phyloP scores from a whole-genome alignment of 2,888 invertebrate genomes.

The Acronicta leporina region DNA sequence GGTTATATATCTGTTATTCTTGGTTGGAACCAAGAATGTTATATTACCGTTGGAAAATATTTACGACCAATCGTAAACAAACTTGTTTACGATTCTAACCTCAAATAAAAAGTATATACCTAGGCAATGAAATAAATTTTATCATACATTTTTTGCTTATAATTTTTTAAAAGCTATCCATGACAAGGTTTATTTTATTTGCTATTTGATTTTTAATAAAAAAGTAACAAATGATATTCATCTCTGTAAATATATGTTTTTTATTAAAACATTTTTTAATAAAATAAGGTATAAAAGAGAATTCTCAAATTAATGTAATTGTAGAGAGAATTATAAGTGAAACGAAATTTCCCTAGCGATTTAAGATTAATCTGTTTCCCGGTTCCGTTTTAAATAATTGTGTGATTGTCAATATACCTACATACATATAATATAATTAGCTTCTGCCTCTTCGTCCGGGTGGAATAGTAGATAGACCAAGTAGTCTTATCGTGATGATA shows the following conservation, averaged over 20 bases:
- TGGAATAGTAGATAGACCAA: too few species aligned
- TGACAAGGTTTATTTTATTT: background rate
- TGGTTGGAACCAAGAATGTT: too few species aligned
- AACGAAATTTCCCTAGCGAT: conserved; percentile 14
- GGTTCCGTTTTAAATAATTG: background rate
- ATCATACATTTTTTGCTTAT: background rate
- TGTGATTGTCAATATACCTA: too few species aligned
- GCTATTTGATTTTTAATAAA: background rate
- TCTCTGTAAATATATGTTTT: too few species aligned
- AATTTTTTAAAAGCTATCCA: background rate
- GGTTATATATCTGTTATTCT: too few species aligned
- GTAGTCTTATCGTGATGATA: too few species aligned
- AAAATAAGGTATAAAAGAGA: background rate
- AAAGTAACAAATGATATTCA: too few species aligned
- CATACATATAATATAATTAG: too few species aligned
- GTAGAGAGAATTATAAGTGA: conserved; percentile 1
- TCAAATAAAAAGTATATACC: conserved; percentile 19
- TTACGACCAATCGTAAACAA: conserved; percentile 23
- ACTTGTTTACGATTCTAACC: conserved; percentile 22
- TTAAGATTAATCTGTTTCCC: background rate
- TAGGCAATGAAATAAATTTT: conserved; percentile 19
- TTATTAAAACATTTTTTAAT: too few species aligned
- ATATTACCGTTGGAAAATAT: too few species aligned
- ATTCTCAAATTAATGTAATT: background rate
- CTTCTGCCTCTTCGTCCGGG: too few species aligned